Evolutionary conservation across 2,797 vertebrate genomes (phyloP).

Genomic region (Naso thynnoides): DNA sequence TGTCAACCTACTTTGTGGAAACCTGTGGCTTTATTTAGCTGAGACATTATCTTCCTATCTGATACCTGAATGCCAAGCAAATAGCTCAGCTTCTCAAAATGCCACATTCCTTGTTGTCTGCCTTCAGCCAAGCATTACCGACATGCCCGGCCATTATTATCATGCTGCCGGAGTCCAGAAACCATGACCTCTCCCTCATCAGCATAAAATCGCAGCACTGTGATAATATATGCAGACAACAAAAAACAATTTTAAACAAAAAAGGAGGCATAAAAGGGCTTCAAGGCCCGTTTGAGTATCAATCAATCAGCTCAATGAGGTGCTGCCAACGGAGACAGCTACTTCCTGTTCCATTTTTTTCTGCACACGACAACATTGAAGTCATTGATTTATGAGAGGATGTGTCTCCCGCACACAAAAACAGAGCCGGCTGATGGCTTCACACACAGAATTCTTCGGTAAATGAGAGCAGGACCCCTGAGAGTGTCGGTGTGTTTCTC

Average conservation of each 20-base stretch:
- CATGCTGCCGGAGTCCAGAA: conserved; percentile 40
- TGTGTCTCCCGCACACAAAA: conserved; percentile 31
- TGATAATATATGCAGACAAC: conserved; percentile 34
- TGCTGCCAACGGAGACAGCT: conserved; percentile 4
- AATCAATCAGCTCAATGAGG: conserved; percentile 40
- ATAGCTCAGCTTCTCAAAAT: conserved; percentile 69
- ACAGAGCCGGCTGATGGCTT: conserved; percentile 30
- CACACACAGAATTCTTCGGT: conserved; percentile 30
- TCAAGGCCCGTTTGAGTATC: conserved; percentile 14
- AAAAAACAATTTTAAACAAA: conserved; percentile 14
- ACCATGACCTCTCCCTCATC: conserved; percentile 53
- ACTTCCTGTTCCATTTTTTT: conserved; percentile 41
- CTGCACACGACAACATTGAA: conserved; percentile 17
- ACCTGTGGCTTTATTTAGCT: conserved; percentile 61
- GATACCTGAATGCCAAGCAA: conserved; percentile 53
- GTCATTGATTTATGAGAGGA: conserved; percentile 39
- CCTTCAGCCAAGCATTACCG: conserved; percentile 41
- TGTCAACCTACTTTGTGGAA: conserved; percentile 38
- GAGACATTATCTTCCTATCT: conserved; percentile 65
- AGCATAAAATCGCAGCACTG: conserved; percentile 20
- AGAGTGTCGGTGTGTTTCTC: conserved; percentile 39
- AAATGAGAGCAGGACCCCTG: conserved; percentile 63
- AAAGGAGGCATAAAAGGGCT: conserved; percentile 7
- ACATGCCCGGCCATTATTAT: conserved; percentile 27
- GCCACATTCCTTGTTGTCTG: conserved; percentile 47